These are phyloP conservation scores for Petaurus breviceps DNA, from an alignment of 2,113 vertebrate species.

Conservation along the genomic window DNA sequence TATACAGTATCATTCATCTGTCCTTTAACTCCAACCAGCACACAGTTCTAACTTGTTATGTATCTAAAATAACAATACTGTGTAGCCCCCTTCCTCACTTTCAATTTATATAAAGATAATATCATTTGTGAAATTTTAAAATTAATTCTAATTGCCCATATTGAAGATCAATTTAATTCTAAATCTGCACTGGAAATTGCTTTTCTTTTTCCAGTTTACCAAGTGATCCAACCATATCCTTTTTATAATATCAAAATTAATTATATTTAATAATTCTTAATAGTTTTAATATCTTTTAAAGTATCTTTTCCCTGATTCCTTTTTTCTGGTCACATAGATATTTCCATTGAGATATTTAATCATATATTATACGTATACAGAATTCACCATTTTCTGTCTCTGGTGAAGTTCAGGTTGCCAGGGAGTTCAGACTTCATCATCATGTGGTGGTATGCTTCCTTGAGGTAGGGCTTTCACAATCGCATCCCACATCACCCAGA, in stretches of 20 bases:
- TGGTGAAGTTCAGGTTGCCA: slow-evolving; percentile 35
- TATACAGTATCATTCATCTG: slow-evolving; percentile 82
- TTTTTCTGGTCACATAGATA: slow-evolving; percentile 60
- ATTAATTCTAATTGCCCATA: slow-evolving; percentile 38
- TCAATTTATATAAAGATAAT: slow-evolving; percentile 74
- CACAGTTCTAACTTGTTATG: slow-evolving; percentile 77
- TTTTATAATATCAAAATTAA: slow-evolving; percentile 61
- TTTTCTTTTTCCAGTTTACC: slow-evolving; percentile 64
- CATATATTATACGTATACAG: slow-evolving; percentile 45
- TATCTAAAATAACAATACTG: slow-evolving; percentile 71
- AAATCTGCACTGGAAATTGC: slow-evolving; percentile 66
- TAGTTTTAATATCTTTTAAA: slow-evolving; percentile 62
- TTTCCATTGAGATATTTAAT: slow-evolving; percentile 63
- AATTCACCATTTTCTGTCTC: slow-evolving; percentile 16
- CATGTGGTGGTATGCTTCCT: not conserved
- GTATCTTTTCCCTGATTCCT: slow-evolving; percentile 72
- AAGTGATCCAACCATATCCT: slow-evolving; percentile 66
- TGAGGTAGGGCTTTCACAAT: not conserved
- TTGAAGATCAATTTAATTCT: slow-evolving; percentile 71
- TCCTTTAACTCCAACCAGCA: slow-evolving; percentile 79
- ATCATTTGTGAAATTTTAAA: slow-evolving; percentile 57
- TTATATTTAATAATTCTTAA: slow-evolving; percentile 76
- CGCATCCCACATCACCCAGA: not conserved
- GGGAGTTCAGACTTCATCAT: not conserved
- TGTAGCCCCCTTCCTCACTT: slow-evolving; percentile 72